Evolutionary conservation across 2,888 invertebrate species (phyloP), one percentile per base, ranked within the genome.

Genomic region (Nomada fucata): DNA sequence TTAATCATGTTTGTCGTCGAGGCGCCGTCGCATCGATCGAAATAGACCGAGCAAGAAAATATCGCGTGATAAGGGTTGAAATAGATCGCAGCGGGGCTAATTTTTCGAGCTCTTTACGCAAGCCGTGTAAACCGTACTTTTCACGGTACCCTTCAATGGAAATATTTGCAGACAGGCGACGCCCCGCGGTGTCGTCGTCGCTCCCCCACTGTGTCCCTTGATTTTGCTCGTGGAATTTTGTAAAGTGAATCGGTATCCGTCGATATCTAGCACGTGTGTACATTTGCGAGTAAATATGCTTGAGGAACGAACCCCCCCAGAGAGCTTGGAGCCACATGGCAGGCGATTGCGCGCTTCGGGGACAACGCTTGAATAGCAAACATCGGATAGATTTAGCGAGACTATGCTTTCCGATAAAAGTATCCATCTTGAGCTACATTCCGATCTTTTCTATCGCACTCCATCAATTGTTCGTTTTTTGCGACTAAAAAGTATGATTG

Each of bases 241-340:
- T 57, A 13, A 65, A 76, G 78, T 79, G 76, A 53, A 78, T 78
- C n/a, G 76, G 61, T 26, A 61, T 61, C 63, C 70, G 13, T 29
- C 79, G 83, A 78, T 79, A 75, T 73, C 63, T 52, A 11, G 18
- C 42, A 61, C 60, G 64, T 57, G 55, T 71, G 50, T 69, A 74
- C 76, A 69, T 76, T 86, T 74, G 42, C 80, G 71, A 76, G 71
- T 59, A 76, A 85, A 85, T 86, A 83, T 76, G 76, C 64, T 76
- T 63, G 78, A 81, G 71, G 68, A 79, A 83, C 80, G 83, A 85
- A 75, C 42, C 78, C 50, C 73, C 15, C 73, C 15, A 23, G 77
- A 74, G 78, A 73, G 69, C 65, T 57, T 74, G 64, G 67, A 74
- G 44, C 50, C 82, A 55, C 26, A 79, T 57, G 76, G 72, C 50